These are phyloP conservation scores for Ptychoptera contaminata DNA, from an alignment of 2,888 invertebrate genomes.

Conservation along the genomic window DNA sequence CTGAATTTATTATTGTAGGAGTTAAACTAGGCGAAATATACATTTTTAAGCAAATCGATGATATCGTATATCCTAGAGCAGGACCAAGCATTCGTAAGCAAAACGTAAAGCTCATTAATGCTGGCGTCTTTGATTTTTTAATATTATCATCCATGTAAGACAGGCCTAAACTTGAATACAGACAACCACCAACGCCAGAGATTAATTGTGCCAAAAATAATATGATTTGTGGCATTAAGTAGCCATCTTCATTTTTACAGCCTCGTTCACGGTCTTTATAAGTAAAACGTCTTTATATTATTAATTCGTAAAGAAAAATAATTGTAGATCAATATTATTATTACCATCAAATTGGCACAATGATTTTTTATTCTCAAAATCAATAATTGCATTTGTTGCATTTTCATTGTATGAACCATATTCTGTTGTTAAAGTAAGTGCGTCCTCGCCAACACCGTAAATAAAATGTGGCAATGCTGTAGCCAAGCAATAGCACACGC, in stretches of 20 bases:
- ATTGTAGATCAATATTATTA: constrained; percentile 10
- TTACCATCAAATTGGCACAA: constrained; percentile 32
- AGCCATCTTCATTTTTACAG: constrained; percentile 38
- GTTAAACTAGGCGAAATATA: constrained; percentile 49
- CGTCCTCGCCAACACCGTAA: constrained; percentile 51
- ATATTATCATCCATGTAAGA: constrained; percentile 64
- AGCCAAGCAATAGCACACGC: constrained; percentile 47
- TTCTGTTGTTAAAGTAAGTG: constrained; percentile 42
- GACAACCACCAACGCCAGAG: constrained; percentile 50
- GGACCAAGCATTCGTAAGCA: constrained; percentile 54
- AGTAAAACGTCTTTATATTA: constrained; percentile 11
- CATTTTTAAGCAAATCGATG: constrained; percentile 45
- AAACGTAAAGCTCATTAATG: constrained; percentile 49
- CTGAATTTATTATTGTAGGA: constrained; percentile 45
- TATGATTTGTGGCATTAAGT: constrained; percentile 42
- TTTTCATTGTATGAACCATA: constrained; percentile 35
- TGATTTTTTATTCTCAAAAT: constrained; percentile 36
- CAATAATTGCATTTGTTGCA: constrained; percentile 29
- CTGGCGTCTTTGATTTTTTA: constrained; percentile 55
- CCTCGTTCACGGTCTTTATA: constrained; percentile 17
- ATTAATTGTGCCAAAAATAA: constrained; percentile 52
- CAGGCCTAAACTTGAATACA: constrained; percentile 53
- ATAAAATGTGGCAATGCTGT: constrained; percentile 53
- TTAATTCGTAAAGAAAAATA: background rate
- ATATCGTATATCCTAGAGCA: constrained; percentile 47